Evolutionary conservation across 1,140 invertebrate genomes (phyloP).

Genomic region (Lysiphlebus fabarum): DNA sequence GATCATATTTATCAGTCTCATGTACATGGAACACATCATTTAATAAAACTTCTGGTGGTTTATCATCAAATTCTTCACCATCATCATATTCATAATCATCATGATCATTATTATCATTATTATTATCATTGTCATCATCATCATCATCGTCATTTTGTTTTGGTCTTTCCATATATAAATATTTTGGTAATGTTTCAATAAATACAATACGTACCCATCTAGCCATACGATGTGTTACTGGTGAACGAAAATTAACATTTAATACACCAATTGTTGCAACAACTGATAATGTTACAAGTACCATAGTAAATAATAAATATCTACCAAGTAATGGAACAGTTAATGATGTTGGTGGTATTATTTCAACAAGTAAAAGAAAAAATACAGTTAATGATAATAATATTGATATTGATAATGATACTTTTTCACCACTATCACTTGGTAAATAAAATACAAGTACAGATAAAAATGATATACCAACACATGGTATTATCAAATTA

Average conservation of each 20-base stretch:
- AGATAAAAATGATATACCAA: conserved; percentile 95
- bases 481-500: conserved; percentile 93
- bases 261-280: conserved; percentile 96
- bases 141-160: conserved; percentile 69
- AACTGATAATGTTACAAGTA: conserved; percentile 95
- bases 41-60: conserved; percentile 65
- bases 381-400: conserved; percentile 98
- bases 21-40: conserved; percentile 71
- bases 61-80: conserved; percentile 43
- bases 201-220: conserved; percentile 87
- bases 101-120: conserved; percentile 60
- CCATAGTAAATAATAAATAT: conserved; percentile 99
- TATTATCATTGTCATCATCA: conserved; percentile 52
- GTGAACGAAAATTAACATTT: conserved; percentile 97
- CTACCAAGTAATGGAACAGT: conserved; percentile 96
- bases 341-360: conserved; percentile 98
- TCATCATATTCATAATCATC: conserved; percentile 66
- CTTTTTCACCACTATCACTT: conserved; percentile 96
- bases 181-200: conserved; percentile 83
- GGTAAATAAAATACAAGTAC: conserved; percentile 98
- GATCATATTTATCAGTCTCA: conserved; percentile 68
- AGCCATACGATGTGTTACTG: conserved; percentile 92
- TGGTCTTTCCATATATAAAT: conserved; percentile 80
- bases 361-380: conserved; percentile 95
- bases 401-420: conserved; percentile 97